Conservation (phyloP, 2,113 vertebrate species). For the Pavo muticus region DNA sequence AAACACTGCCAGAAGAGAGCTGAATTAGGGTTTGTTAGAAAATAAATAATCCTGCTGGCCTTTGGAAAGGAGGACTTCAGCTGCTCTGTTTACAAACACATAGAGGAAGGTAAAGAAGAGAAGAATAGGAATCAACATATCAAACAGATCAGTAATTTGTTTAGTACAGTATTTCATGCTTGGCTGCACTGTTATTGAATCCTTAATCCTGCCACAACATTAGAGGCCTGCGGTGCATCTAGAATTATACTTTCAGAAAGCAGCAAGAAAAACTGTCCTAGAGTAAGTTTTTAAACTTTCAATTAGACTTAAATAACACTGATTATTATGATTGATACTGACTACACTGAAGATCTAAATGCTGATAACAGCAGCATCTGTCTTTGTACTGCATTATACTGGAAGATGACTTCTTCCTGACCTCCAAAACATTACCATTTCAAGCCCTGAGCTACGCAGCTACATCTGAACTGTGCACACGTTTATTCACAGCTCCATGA, state of each 20-base stretch:
- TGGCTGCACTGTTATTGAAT: not conserved
- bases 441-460: fast-evolving
- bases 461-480: not conserved
- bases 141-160: not conserved
- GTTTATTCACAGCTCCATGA: not conserved
- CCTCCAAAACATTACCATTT: not conserved
- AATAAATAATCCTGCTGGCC: not conserved
- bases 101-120: not conserved
- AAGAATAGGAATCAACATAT: not conserved
- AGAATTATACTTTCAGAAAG: not conserved
- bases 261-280: not conserved
- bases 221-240: not conserved
- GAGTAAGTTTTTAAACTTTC: not conserved
- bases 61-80: not conserved
- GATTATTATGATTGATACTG: not conserved
- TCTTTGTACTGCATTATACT: not conserved
- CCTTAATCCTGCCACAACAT: not conserved
- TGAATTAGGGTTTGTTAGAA: not conserved
- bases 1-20: not conserved
- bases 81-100: not conserved
- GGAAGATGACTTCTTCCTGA: not conserved
- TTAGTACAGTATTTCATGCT: conserved; percentile 8
- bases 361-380: not conserved
- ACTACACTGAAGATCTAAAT: not conserved
- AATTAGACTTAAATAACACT: not conserved